Evolutionary conservation across 2,113 vertebrate species (phyloP).

Genomic region (Pomatorhinus ruficollis): DNA sequence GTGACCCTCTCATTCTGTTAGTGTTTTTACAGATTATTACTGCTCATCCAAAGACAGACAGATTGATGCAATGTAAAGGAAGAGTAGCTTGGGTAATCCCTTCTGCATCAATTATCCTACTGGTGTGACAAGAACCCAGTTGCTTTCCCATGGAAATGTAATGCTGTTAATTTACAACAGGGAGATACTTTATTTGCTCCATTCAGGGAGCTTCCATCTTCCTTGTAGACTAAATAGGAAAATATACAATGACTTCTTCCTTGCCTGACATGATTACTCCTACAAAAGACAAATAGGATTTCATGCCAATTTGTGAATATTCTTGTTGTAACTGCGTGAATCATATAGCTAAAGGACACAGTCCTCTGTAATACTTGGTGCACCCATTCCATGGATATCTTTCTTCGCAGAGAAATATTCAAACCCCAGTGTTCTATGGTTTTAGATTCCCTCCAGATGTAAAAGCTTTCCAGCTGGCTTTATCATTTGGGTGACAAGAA

Average conservation of each 20-base stretch:
- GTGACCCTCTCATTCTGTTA: slow-evolving; percentile 39
- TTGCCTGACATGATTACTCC: background rate
- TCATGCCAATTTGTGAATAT: background rate
- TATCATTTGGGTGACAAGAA: background rate
- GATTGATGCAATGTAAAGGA: background rate
- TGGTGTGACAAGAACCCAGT: background rate
- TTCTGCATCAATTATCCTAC: background rate
- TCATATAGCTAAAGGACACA: background rate
- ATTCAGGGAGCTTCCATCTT: background rate
- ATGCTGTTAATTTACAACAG: background rate
- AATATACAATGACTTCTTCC: background rate
- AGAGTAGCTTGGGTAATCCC: background rate
- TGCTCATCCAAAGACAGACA: background rate
- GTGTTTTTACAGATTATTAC: background rate
- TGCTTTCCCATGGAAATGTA: background rate
- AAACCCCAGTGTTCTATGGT: background rate
- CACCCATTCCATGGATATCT: background rate
- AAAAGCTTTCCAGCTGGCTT: background rate
- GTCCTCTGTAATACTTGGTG: background rate
- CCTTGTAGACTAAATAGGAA: background rate
- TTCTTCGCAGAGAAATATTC: background rate
- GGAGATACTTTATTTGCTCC: background rate
- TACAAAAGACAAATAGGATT: background rate
- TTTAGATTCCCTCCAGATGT: background rate
- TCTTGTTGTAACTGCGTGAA: background rate